phyloP scores from a whole-genome alignment of 2,888 invertebrate species.

The Poecilobothrus nobilitatus region DNA sequence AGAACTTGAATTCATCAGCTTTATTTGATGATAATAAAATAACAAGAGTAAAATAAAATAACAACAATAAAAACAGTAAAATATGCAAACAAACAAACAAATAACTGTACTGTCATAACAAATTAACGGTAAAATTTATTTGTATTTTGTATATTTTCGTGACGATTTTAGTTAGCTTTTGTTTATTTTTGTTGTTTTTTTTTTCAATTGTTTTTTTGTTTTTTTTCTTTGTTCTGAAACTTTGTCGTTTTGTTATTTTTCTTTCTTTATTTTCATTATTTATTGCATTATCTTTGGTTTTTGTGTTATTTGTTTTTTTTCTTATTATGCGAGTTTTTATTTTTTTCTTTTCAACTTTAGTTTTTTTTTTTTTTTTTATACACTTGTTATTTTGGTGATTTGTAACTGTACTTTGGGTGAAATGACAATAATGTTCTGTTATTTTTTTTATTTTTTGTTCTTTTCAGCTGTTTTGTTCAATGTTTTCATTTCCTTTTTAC shows the following conservation, averaged over 20 bases:
- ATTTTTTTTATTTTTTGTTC: background rate
- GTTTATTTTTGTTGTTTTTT: background rate
- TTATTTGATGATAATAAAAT: no score
- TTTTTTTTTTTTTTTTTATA: background rate
- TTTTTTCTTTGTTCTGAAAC: background rate
- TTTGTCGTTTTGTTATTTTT: no score
- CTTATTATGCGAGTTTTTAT: background rate
- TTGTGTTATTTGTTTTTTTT: background rate
- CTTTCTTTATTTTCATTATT: no score
- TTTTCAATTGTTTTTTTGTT: background rate
- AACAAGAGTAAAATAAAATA: no score
- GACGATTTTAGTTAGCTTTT: background rate
- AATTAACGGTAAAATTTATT: conserved; percentile 4
- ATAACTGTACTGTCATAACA: background rate
- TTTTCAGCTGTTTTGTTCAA: no score
- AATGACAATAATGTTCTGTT: background rate
- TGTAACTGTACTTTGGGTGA: background rate
- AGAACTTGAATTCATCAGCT: no score
- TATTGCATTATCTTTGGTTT: no score
- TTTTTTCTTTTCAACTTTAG: background rate
- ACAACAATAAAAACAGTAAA: no score
- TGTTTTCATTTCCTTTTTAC: no score
- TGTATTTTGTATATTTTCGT: background rate
- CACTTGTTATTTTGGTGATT: background rate
- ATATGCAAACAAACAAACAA: no score